Evolutionary conservation across 2,113 vertebrate genomes (phyloP), one percentile per base, ranked within the genome.

Genomic region (human (Homo sapiens)): DNA sequence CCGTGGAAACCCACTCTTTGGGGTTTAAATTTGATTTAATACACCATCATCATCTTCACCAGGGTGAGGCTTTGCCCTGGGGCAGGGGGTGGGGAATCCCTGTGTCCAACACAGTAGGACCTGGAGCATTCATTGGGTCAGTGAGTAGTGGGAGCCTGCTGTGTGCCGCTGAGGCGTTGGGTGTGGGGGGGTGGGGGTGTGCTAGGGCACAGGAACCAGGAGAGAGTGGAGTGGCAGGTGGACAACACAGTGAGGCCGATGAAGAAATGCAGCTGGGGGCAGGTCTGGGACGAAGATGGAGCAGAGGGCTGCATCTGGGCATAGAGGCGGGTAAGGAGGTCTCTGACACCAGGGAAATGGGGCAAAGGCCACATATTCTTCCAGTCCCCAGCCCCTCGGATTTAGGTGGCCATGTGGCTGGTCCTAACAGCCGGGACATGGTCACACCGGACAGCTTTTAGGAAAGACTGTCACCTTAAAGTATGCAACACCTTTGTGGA

Each of bases 311-410:
- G 40, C 20, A 1, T 13, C 35, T 20, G 32, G 6, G 40, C 25
- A 22, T 22, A 12, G 23, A 35, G 52, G 35, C 1, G 1, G 17
- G 13, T 2, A 10, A 35, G 68, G 38, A 16, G 16, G 4, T 79
- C 52, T 59, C 2, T 10, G 48, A 30, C 52, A 27, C 38, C 73
- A 2, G 72, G 6, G 17, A 14, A 14, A 10, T 4, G 73, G 59
- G 13, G 59, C 45, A 0, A 1, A 50, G 91, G 4, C n/a, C 17
- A 20, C 3, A 12, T 2, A 10, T 9, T 30, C 59, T 16, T 11
- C 17, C 0, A 0, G 1, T 6, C 23, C 89, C 30, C n/a, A 8
- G 0, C 6, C 23, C 43, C 3, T 6, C 5, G 12, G n/a, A 22
- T 48, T n/a, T 32, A 13, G 17, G 52, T 3, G 64, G 48, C 30